Percentiles rank a stretch among this genome's conserved stretches.
Conservation (phyloP, 2,888 invertebrate species). For the Thyatira batis region DNA sequence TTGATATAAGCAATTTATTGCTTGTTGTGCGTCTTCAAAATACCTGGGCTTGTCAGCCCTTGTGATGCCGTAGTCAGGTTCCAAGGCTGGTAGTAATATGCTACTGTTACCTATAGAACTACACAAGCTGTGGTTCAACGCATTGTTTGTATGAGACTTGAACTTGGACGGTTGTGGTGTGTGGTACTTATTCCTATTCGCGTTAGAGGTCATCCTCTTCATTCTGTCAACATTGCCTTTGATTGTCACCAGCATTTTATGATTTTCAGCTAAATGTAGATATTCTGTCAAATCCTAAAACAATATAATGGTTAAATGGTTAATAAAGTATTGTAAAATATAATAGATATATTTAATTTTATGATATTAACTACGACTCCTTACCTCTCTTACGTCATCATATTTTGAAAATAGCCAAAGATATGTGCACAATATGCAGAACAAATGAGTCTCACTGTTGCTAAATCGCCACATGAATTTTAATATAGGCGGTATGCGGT, state of each 20-base stretch:
- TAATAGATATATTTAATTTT: slow-evolving; percentile 1
- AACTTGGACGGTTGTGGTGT: slow-evolving; percentile 52
- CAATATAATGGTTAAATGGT: slow-evolving; percentile 9
- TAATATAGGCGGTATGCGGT: slow-evolving; percentile 82
- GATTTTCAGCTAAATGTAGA: slow-evolving; percentile 61
- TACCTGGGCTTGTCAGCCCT: slow-evolving; percentile 64
- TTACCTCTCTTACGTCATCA: slow-evolving; percentile 66
- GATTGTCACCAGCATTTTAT: slow-evolving; percentile 61
- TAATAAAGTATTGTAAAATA: neutral
- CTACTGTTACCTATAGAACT: slow-evolving; percentile 22
- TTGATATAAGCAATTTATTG: slow-evolving; percentile 65
- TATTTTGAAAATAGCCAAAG: slow-evolving; percentile 85
- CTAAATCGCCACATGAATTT: slow-evolving; percentile 86
- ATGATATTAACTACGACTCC: slow-evolving; percentile 12
- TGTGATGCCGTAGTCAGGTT: slow-evolving; percentile 71
- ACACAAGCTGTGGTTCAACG: slow-evolving; percentile 40
- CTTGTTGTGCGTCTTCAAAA: slow-evolving; percentile 70
- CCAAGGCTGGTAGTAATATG: slow-evolving; percentile 53
- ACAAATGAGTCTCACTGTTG: slow-evolving; percentile 84
- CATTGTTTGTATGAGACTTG: slow-evolving; percentile 47
- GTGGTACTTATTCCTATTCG: slow-evolving; percentile 42
- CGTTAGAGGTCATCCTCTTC: slow-evolving; percentile 60
- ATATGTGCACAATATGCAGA: slow-evolving; percentile 85
- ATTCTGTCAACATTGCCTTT: slow-evolving; percentile 61
- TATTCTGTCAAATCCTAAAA: slow-evolving; percentile 66